Evolutionary conservation across 1,140 invertebrate species (phyloP).

Genomic region (Idris sp.): DNA sequence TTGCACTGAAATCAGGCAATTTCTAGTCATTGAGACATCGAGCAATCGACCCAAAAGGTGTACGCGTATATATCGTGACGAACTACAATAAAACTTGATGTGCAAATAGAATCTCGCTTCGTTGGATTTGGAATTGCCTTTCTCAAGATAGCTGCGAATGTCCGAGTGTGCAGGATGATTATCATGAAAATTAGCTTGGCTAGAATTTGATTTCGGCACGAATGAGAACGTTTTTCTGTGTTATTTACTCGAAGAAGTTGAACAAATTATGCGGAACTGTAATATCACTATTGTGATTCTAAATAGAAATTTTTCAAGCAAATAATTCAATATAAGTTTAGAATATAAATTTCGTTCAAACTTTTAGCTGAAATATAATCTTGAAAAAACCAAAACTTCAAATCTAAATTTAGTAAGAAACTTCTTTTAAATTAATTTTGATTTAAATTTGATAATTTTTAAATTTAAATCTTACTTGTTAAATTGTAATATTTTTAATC

Average conservation of each 20-base stretch:
- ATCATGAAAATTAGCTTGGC: slow-evolving; percentile 60
- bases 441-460: no score
- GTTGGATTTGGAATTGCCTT: slow-evolving; percentile 69
- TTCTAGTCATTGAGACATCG: slow-evolving; percentile 51
- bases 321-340: no score
- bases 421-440: no score
- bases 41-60: slow-evolving; percentile 47
- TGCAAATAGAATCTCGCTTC: slow-evolving; percentile 71
- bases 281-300: slow-evolving; percentile 32
- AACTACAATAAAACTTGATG: slow-evolving; percentile 72
- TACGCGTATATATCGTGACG: slow-evolving; percentile 73
- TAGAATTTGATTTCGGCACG: slow-evolving; percentile 66
- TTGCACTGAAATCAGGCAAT: slow-evolving; percentile 41
- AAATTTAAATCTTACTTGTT: no score
- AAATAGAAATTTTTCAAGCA: not conserved
- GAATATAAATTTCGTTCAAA: no score
- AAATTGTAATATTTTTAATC: no score
- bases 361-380: no score
- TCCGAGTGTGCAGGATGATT: slow-evolving; percentile 62
- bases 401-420: no score
- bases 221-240: slow-evolving; percentile 54
- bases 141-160: slow-evolving; percentile 64
- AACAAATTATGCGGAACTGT: slow-evolving; percentile 44
- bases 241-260: slow-evolving; percentile 52
- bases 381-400: no score